Base-by-base conservation (phyloP, 2,888 invertebrate genomes). In the Harpalus rubripes region DNA sequence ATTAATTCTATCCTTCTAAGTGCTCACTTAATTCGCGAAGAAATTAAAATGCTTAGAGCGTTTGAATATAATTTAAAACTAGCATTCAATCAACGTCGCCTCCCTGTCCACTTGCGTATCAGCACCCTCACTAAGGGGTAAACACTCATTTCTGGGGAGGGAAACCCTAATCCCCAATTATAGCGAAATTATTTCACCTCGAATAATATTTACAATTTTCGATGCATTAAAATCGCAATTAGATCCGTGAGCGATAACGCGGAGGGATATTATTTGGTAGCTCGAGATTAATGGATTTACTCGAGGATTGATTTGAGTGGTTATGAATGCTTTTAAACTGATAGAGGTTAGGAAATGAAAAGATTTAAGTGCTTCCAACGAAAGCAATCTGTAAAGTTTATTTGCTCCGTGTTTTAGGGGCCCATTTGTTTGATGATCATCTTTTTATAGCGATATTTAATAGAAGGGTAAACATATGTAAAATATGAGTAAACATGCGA, bases 181-280 rank as follows among this genome's bases (percentile, higher is more conserved):
- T 72, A 82, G 82, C 65, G 82, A 82, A 82, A 82, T 82, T 82
- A 82, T 82, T 82, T 82, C 82, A 82, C 82, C 82, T 58, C 58
- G 72, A 82, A 72, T 81, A 81, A 81, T 82, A 82, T 82, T 82
- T 82, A 56, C 68, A 82, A 82, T 82, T 68, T 72, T 12, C 56
- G 56, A 52, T 82, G 72, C 82, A 56, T 82, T 39, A 72, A 72
- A 82, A 82, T 82, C 56, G 56, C 72, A 56, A 72, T 82, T 72
- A 82, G 72, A 44, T 63, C 32, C 68, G 68, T 72, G 15, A 39
- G 22, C 22, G 68, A 68, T 68, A 68, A 68, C 15, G 7, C 7
- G 12, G 63, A 15, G 12, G 63, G 22, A 8, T 26, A n/a, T 26
- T 26, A 15, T 12, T 15, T n/a, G 32, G 32, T 32, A 32, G 32